Percentiles rank a stretch among this genome's conserved stretches.
Evolutionary conservation across 1,140 invertebrate genomes (phyloP).

Genomic region (Scaptomyza graminum): DNA sequence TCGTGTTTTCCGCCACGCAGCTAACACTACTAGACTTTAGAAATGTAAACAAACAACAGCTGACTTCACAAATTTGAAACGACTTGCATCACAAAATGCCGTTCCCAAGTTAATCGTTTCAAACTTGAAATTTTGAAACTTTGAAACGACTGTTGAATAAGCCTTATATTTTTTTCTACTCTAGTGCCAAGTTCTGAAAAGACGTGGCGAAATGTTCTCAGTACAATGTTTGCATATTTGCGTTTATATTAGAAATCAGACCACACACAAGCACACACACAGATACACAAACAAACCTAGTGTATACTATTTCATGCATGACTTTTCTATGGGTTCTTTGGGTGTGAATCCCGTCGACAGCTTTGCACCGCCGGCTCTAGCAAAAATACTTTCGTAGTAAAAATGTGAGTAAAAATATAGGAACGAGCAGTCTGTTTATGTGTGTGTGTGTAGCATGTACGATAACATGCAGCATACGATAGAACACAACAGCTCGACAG

Average conservation of each 20-base stretch:
- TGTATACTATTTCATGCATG: slow-evolving; percentile 46
- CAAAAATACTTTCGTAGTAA: slow-evolving; percentile 26
- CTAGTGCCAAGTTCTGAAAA: slow-evolving; percentile 42
- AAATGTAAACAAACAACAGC: too few relatives aligned
- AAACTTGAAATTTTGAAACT: too few relatives aligned
- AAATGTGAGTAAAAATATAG: slow-evolving; percentile 24
- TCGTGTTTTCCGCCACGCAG: too few relatives aligned
- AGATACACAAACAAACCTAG: slow-evolving; percentile 4
- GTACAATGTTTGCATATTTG: slow-evolving; percentile 60
- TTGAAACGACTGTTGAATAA: too few relatives aligned
- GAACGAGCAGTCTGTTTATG: not conserved
- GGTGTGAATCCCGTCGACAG: slow-evolving; percentile 58
- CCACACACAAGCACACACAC: slow-evolving; percentile 25
- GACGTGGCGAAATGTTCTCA: slow-evolving; percentile 47
- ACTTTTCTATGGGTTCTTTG: slow-evolving; percentile 32
- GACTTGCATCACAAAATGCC: too few relatives aligned
- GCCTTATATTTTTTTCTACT: slow-evolving; percentile 9
- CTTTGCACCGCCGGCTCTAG: slow-evolving; percentile 44
- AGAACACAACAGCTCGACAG: slow-evolving; percentile 70
- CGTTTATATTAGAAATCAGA: slow-evolving; percentile 56
- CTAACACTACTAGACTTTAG: too few relatives aligned
- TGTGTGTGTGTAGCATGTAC: too few relatives aligned
- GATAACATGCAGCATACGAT: slow-evolving; percentile 43
- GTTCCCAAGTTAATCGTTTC: too few relatives aligned
- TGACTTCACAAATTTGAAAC: too few relatives aligned